Percentiles rank a stretch among this genome's conserved stretches.
Evolutionary conservation across 2,797 vertebrate genomes (phyloP).

Genomic region (Chanos chanos): DNA sequence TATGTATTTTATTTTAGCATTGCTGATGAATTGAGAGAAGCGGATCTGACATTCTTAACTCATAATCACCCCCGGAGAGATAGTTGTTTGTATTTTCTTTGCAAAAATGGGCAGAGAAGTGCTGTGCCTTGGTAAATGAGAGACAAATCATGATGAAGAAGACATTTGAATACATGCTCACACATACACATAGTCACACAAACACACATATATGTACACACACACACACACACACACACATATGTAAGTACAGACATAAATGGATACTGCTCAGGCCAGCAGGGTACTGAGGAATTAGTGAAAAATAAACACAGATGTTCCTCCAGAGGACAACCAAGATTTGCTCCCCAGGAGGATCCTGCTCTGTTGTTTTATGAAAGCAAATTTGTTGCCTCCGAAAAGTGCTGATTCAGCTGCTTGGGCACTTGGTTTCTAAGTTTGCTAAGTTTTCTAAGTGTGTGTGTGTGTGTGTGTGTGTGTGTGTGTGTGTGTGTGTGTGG

Average conservation of each 20-base stretch:
- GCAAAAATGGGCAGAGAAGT: too few species aligned
- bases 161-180: background rate
- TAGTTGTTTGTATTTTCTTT: too few species aligned
- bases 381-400: background rate
- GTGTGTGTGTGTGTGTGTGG: background rate
- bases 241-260: constrained; percentile 4
- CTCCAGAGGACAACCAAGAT: too few species aligned
- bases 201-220: background rate
- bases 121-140: too few species aligned
- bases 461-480: background rate
- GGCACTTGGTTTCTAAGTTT: too few species aligned
- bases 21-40: too few species aligned
- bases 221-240: background rate
- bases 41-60: too few species aligned
- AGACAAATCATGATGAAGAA: constrained; percentile 5
- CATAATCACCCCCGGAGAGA: too few species aligned
- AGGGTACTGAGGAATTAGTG: constrained; percentile 5
- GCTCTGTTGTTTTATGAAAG: background rate
- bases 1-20: too few species aligned
- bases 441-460: too few species aligned
- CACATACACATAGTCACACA: background rate
- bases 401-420: background rate
- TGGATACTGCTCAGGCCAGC: background rate
- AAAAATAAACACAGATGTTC: constrained; percentile 38
- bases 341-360: background rate